phyloP scores from a whole-genome alignment of 2,113 vertebrate species.

The Phalacrocorax brasilianus region DNA sequence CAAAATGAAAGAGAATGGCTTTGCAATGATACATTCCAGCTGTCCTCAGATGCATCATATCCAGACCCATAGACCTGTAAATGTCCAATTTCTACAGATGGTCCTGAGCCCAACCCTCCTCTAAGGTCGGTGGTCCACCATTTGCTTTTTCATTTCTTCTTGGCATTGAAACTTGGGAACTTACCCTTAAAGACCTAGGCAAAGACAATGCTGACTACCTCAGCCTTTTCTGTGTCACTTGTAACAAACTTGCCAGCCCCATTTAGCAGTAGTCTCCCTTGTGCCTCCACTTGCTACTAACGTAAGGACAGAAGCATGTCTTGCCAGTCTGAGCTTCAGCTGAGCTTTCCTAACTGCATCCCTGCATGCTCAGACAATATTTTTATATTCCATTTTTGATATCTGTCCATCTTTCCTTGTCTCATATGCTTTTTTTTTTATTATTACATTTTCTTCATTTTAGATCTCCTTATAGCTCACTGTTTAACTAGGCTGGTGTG shows the following conservation, averaged over 20 bases:
- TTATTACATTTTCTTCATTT: background rate
- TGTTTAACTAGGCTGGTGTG: background rate
- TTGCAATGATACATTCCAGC: background rate
- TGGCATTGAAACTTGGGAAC: background rate
- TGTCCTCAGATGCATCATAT: background rate
- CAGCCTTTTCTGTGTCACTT: background rate
- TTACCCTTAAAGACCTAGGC: background rate
- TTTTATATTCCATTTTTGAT: background rate
- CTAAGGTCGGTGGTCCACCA: background rate
- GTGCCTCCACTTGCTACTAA: background rate
- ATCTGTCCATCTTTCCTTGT: background rate
- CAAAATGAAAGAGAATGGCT: background rate
- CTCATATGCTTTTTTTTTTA: background rate
- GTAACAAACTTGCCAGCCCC: background rate
- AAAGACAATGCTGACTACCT: background rate
- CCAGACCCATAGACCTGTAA: fast-evolving
- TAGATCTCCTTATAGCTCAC: background rate
- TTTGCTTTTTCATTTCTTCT: background rate
- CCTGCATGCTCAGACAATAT: background rate
- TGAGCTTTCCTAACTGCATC: background rate
- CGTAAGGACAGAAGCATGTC: background rate
- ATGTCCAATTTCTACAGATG: background rate
- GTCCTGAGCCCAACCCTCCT: background rate
- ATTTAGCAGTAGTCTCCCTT: background rate
- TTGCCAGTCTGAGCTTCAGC: background rate